Evolutionary conservation across 2,113 vertebrate species (phyloP), one percentile per base, ranked within the genome.

Genomic region (Toxotes chatareus): DNA sequence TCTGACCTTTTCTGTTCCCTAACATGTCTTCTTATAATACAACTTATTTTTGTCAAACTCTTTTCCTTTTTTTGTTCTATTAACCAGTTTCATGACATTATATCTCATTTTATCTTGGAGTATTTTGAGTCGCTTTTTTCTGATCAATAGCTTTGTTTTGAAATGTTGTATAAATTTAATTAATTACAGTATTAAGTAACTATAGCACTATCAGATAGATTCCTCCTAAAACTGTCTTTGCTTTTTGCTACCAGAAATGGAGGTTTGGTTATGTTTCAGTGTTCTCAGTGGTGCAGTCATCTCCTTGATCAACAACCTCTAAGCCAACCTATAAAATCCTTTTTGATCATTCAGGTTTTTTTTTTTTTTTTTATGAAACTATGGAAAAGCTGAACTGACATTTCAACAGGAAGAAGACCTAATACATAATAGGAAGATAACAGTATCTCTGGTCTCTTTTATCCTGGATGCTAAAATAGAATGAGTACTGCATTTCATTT

Each of bases 1-100:
- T 63, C 12, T 62, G 49, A 84, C 57, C 65, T 70, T 74, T 79
- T 69, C 51, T 31, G 56, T 67, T 23, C 32, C 47, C 27, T 32
- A 32, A 16, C 56, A 23, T 56, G 56, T 69, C 17, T 55, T 55
- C 31, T 36, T 1, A 7, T 17, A 46, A 64, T 3, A 36, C 34
- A 42, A 53, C 34, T 55, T 63, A 14, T 32, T 49, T 56, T 8
- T 73, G n/a, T 61, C 38, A 1, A 27, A 23, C 16, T 46, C 31
- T 49, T 49, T 17, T 5, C 47, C 21, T 55, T 55, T 55, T 16
- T 51, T 51, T 5, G 7, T 51, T n/a, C 7, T n/a, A 51, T 3
- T 51, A 3, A n/a, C 8, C 19, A 27, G 14, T 11, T 3, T 44
- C 21, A 1, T 59, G 2, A 32, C 17, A 2, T 59, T 59, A 5